These are phyloP conservation scores for Micoletzkya japonica DNA, from an alignment of 2,888 invertebrate genomes.

Conservation along the genomic window DNA sequence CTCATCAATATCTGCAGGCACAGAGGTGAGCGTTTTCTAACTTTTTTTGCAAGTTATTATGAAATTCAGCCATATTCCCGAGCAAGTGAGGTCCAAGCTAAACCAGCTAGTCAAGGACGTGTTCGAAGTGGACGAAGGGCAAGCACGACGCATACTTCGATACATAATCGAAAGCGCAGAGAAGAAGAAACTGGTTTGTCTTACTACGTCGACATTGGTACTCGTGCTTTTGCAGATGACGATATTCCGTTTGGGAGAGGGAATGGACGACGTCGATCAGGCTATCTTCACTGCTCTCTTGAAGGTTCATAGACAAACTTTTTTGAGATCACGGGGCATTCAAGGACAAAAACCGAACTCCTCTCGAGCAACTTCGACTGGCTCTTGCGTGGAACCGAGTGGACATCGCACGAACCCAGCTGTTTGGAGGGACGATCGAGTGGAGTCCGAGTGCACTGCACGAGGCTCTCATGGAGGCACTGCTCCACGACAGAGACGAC, in stretches of 20 bases:
- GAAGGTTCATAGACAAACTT: constrained; percentile 68
- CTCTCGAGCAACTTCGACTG: constrained; percentile 77
- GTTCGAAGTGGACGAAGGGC: constrained; percentile 84
- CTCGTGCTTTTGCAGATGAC: constrained; percentile 75
- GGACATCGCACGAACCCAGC: constrained; percentile 90
- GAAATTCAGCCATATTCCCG: constrained; percentile 72
- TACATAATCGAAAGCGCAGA: constrained; percentile 89
- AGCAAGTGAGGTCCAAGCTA: constrained; percentile 87
- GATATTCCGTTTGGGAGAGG: constrained; percentile 85
- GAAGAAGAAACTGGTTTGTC: constrained; percentile 85
- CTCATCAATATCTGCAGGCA: constrained; percentile 76
- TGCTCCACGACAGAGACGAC: constrained; percentile 96
- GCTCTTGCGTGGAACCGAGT: constrained; percentile 97
- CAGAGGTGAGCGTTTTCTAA: constrained; percentile 42
- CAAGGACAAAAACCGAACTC: constrained; percentile 30
- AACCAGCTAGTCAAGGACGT: constrained; percentile 87
- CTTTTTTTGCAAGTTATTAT: too few species aligned
- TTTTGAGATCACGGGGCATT: background rate
- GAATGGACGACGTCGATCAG: constrained; percentile 90
- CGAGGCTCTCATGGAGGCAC: constrained; percentile 97
- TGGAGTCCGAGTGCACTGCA: constrained; percentile 92
- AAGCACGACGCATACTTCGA: constrained; percentile 84
- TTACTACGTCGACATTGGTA: constrained; percentile 69
- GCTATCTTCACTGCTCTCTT: constrained; percentile 93
- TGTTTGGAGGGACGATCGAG: constrained; percentile 65